Conservation (phyloP, 2,797 vertebrate species). For the Lycodopsis pacificus region DNA sequence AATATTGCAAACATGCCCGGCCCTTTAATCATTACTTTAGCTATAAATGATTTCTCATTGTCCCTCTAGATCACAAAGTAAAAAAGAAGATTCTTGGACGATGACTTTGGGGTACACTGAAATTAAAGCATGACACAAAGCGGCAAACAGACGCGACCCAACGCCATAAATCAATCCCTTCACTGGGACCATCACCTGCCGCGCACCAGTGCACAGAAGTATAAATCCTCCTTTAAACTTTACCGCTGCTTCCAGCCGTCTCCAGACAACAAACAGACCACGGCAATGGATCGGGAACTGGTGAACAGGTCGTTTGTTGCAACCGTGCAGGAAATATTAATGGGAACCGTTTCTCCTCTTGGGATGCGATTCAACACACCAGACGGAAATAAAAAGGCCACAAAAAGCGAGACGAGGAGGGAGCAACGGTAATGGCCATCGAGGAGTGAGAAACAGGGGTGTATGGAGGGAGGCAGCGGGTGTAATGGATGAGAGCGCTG, state of each 20-base stretch:
- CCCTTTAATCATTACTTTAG: background rate
- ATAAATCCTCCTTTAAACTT: slow-evolving; percentile 34
- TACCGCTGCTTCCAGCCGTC: background rate
- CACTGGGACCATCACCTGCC: slow-evolving; percentile 7
- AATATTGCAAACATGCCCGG: background rate
- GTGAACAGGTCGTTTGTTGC: slow-evolving; percentile 8
- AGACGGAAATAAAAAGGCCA: too few species aligned
- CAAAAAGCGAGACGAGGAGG: background rate
- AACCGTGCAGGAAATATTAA: background rate
- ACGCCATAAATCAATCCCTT: slow-evolving; percentile 23
- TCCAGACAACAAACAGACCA: slow-evolving; percentile 18
- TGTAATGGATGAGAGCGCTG: slow-evolving; percentile 34
- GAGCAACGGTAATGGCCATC: background rate
- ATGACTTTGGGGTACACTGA: background rate
- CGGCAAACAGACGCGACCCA: slow-evolving; percentile 24
- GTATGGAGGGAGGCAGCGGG: slow-evolving; percentile 14
- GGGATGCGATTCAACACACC: slow-evolving; percentile 1
- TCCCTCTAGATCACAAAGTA: background rate
- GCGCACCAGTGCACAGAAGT: slow-evolving; percentile 10
- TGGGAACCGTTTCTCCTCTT: background rate
- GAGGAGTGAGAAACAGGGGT: slow-evolving; percentile 1
- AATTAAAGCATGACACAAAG: slow-evolving; percentile 26
- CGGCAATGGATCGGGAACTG: background rate
- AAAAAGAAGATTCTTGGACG: background rate
- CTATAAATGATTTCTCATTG: background rate